Evolutionary conservation across 2,797 vertebrate genomes (phyloP).

Genomic region (Artibeus jamaicensis): DNA sequence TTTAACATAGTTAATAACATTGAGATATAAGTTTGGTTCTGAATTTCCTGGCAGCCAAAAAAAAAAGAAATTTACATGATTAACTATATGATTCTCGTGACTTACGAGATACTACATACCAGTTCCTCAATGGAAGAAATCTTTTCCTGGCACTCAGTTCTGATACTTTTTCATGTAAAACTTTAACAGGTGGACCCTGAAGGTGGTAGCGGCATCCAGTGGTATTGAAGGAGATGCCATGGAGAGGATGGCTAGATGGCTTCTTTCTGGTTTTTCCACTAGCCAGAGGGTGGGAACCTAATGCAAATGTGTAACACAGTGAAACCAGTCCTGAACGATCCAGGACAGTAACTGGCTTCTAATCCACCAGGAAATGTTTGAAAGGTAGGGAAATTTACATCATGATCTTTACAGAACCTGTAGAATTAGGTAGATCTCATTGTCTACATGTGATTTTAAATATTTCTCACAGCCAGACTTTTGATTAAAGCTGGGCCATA

Average conservation of each 20-base stretch:
- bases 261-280: not conserved
- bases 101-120: not conserved
- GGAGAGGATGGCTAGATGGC: not conserved
- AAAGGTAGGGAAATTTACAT: not conserved
- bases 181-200: not conserved
- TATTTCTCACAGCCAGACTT: not conserved
- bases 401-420: not conserved
- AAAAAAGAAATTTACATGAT: not conserved
- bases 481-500: not conserved
- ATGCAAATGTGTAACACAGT: not conserved
- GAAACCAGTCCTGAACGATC: not conserved
- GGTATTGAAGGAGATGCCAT: not conserved
- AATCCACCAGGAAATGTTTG: not conserved
- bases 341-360: not conserved
- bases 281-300: not conserved
- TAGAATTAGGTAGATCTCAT: not conserved
- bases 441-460: not conserved
- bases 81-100: not conserved
- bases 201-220: not conserved
- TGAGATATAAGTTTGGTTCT: slow-evolving; percentile 41
- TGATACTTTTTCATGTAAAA: not conserved
- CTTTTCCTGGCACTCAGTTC: not conserved
- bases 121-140: not conserved
- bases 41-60: slow-evolving; percentile 11
- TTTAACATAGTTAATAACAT: slow-evolving; percentile 9